Percentiles rank a stretch among this genome's conserved stretches.
Evolutionary conservation across 1,140 invertebrate species (phyloP).

Genomic region (Leptopilina boulardi): DNA sequence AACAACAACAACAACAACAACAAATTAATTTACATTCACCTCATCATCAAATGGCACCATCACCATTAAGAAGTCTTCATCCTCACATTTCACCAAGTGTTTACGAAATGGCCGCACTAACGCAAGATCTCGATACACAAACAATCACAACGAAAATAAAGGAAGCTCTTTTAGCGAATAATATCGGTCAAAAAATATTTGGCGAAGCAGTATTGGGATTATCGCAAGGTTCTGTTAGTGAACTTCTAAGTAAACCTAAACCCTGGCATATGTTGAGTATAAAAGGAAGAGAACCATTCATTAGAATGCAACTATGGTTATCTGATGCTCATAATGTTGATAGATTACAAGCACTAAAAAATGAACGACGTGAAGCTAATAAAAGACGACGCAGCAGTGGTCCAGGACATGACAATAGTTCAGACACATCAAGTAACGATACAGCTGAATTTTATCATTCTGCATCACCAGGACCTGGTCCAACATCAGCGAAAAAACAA

Average conservation of each 20-base stretch:
- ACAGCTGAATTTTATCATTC: conserved; percentile 93
- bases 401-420: conserved; percentile 89
- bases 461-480: conserved; percentile 85
- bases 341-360: conserved; percentile 89
- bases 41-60: conserved; percentile 79
- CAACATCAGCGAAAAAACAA: conserved; percentile 91
- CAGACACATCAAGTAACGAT: conserved; percentile 91
- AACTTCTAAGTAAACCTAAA: conserved; percentile 97
- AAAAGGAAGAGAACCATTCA: conserved; percentile 98
- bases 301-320: conserved; percentile 98
- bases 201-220: conserved; percentile 97
- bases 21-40: conserved; percentile 78
- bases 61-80: conserved; percentile 83
- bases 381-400: conserved; percentile 88
- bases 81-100: conserved; percentile 91
- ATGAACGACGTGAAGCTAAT: conserved; percentile 92
- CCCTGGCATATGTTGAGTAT: conserved; percentile 99
- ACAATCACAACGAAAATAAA: conserved; percentile 98
- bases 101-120: conserved; percentile 97
- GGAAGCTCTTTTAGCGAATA: conserved; percentile 96
- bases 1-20: conserved; percentile 77
- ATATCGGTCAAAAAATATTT: conserved; percentile 99
- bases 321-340: conserved; percentile 96
- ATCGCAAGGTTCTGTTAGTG: conserved; percentile 97
- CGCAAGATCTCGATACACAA: conserved; percentile 97